Evolutionary conservation across 35 echinoderm and acorn worm genomes (phyloP), one percentile per base, ranked within the genome.

Genomic region (Patiria miniata): DNA sequence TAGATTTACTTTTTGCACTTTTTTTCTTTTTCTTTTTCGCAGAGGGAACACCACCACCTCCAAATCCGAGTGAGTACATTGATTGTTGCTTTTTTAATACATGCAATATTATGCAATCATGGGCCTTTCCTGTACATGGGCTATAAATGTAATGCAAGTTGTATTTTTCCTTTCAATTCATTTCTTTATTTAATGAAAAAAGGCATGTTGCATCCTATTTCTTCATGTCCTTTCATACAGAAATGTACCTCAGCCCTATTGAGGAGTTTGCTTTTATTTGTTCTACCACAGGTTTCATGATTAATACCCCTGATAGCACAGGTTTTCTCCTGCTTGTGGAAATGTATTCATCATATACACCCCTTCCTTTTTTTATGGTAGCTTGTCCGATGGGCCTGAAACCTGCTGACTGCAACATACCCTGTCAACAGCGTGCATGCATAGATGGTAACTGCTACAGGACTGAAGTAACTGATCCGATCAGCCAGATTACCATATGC

Each of bases 61-160:
- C 57, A 14, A 60, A 60, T 60, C 57, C 57, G 7, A 60, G 57
- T 60, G 57, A 60, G 57, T 60, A 60, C 28, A n/a, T 26, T 60
- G 28, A 60, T n/a, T n/a, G 19, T 60, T 60, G 57, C 19, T 60
- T 60, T 60, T 60, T 26, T 60, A 60, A 60, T n/a, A 60, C 57
- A n/a, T 60, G 57, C 19, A n/a, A n/a, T 60, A n/a, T n/a, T n/a
- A 60, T 21, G 0, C 0, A 60, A 18, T n/a, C 28, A n/a, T 60
- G 19, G 57, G 4, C 28, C 54, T 57, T 57, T 57, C 54, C 15
- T 18, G 15, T 14, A n/a, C 54, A 57, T 4, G 15, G 22, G 15
- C 28, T 60, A 0, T 26, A 60, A 60, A 2, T 60, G 19, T 55
- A 55, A n/a, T n/a, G 28, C 17, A 2, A 60, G 8, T 7, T 26